These are phyloP conservation scores for Diabrotica undecimpunctata DNA, from an alignment of 1,140 invertebrate species.

Conservation along the genomic window DNA sequence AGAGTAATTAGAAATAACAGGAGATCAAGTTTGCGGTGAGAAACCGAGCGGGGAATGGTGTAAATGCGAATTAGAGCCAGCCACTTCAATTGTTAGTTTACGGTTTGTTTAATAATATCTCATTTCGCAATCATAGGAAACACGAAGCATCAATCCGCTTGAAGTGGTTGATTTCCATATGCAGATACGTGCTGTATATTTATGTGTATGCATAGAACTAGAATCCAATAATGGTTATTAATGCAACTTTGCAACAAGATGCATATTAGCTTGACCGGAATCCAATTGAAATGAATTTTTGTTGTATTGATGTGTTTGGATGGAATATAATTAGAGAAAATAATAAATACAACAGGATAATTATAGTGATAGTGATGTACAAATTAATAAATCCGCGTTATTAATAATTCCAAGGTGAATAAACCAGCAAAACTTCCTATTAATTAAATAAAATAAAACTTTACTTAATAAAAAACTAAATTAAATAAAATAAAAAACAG, in stretches of 20 bases:
- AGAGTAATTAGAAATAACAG: not conserved
- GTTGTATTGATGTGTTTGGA: too few species aligned
- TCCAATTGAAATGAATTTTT: too few species aligned
- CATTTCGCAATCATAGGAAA: slow-evolving; percentile 27
- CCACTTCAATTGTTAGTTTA: slow-evolving; percentile 20
- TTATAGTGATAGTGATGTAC: too few species aligned
- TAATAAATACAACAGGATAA: too few species aligned
- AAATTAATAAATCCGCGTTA: too few species aligned
- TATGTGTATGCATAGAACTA: slow-evolving; percentile 15
- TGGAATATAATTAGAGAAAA: too few species aligned
- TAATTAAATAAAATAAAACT: too few species aligned
- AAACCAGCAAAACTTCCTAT: too few species aligned
- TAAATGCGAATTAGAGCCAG: slow-evolving; percentile 13
- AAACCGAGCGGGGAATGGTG: slow-evolving; percentile 10
- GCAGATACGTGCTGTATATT: slow-evolving; percentile 12
- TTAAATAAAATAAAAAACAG: too few species aligned
- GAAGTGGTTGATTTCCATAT: slow-evolving; percentile 23
- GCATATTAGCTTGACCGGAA: too few species aligned
- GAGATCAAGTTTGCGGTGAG: not conserved
- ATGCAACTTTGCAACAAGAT: slow-evolving; percentile 28
- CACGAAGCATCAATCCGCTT: slow-evolving; percentile 26
- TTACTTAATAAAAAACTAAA: too few species aligned
- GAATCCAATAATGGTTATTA: slow-evolving; percentile 34
- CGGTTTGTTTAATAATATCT: slow-evolving; percentile 28
- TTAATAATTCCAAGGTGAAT: too few species aligned